Evolutionary conservation across 2,113 vertebrate species (phyloP), one percentile per base, ranked within the genome.

Genomic region (Zosterops hypoxanthus): DNA sequence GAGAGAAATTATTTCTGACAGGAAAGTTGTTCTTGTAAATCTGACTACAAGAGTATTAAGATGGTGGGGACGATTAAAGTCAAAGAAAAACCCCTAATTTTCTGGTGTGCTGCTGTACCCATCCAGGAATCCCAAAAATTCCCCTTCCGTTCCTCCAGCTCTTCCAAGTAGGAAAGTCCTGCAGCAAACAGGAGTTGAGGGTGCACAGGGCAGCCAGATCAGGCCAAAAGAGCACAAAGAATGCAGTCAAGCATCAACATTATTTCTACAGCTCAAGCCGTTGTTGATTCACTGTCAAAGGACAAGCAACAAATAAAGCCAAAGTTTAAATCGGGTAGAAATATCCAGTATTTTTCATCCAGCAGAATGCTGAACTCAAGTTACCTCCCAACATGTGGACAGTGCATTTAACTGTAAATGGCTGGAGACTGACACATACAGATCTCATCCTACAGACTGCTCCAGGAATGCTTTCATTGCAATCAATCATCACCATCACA

Each of bases 211-310:
- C 50, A 19, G 92, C 57, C 4, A 10, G 12, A 86, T 17, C 8
- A 8, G 93, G 91, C 82, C 91, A 88, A 49, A 76, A 49, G 91
- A 94, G 85, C 95, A 96, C 84, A 88, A 95, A 92, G 73, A 91
- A 92, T 33, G 93, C 96, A 96, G 72, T 71, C 89, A 86, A 85
- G 95, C 92, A 84, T 90, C 93, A 88, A 85, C 72, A 79, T 81
- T 77, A 72, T 85, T 90, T 39, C 89, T 86, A 53, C 95, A 90
- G 59, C 75, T 92, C 80, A 28, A 80, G 91, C 86, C 82, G 39
- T 75, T 66, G 87, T 81, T 81, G 87, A 88, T 92, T 96, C 88
- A 66, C 87, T 82, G 64, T 92, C 81, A 91, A 88, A 95, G 71
- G 78, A 92, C 83, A 60, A 44, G 63, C 52, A 78, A 85, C 78